Base-by-base conservation (phyloP, 2,888 invertebrate species). In the Hypomecis punctinalis region DNA sequence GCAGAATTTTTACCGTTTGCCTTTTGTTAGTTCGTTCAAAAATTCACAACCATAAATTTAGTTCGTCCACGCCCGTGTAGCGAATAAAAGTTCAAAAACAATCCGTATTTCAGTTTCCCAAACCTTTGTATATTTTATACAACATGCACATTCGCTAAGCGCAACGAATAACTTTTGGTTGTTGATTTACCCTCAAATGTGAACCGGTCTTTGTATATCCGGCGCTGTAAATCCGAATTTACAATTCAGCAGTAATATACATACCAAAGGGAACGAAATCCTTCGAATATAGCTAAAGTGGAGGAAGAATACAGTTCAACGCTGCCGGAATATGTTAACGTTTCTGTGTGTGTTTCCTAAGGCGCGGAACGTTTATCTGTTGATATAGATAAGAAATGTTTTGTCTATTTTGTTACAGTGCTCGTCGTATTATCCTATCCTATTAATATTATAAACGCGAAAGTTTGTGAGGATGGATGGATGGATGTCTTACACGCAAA, bases 191-290 rank as follows among this genome's bases (percentile, higher is more conserved):
- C 60, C 67, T 64, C 71, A 60, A 66, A 67, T 61, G 60, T 52
- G 60, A 59, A 66, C 52, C 57, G 58, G 61, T 65, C 65, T 65
- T 65, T 65, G 52, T 65, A 52, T 61, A 61, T 61, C 56, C 68
- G 62, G 62, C 51, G 62, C 60, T 67, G 64, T 66, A 68, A 70
- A 68, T 71, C 63, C 61, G 46, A 70, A 72, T 72, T 70, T 72
- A 68, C 68, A 72, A 65, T 67, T 68, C 69, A 69, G 61, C 48
- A 58, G 62, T 45, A 64, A 64, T 66, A 68, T 63, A 63, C 69
- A 67, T 69, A 62, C 58, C 65, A 68, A 62, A 68, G 59, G 62
- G 61, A 56, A 57, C 48, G 35, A 61, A 61, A 65, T 61, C 60
- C 56, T 47, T 56, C 39, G 51, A 62, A 51, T 40, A 49, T 46